Evolutionary conservation across 1,140 invertebrate genomes (phyloP).

Genomic region (Drosophila leontia): DNA sequence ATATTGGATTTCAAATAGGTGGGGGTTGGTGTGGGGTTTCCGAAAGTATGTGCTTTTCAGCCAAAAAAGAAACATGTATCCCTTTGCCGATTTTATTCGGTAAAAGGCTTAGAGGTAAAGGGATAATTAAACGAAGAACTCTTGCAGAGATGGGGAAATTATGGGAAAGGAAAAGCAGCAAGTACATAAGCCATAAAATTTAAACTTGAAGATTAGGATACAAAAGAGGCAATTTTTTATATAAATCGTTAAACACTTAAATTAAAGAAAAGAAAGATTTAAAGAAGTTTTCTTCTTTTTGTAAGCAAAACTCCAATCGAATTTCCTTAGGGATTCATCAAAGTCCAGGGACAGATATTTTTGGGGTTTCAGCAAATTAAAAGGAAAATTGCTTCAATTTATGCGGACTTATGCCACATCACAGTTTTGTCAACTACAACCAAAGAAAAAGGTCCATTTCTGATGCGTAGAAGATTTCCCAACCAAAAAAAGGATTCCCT

Average conservation of each 20-base stretch:
- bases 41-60: background rate
- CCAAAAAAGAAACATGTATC: background rate
- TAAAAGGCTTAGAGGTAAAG: background rate
- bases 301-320: background rate
- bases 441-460: constrained; percentile 3
- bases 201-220: background rate
- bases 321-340: background rate
- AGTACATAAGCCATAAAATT: background rate
- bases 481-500: constrained; percentile 6
- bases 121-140: background rate
- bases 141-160: background rate
- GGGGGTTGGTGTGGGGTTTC: background rate
- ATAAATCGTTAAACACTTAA: background rate
- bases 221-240: background rate
- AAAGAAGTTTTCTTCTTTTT: too few relatives aligned
- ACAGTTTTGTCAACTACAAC: constrained; percentile 6
- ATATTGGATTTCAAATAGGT: constrained; percentile 23
- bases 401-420: background rate
- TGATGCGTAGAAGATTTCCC: constrained; percentile 15
- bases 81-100: too few relatives aligned
- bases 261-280: background rate
- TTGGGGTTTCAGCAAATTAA: constrained; percentile 12
- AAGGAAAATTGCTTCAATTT: constrained; percentile 21
- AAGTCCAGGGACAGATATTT: background rate
- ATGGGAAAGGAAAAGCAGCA: too few relatives aligned